phyloP scores from a whole-genome alignment of 2,888 invertebrate species.

The Macaria liturata region DNA sequence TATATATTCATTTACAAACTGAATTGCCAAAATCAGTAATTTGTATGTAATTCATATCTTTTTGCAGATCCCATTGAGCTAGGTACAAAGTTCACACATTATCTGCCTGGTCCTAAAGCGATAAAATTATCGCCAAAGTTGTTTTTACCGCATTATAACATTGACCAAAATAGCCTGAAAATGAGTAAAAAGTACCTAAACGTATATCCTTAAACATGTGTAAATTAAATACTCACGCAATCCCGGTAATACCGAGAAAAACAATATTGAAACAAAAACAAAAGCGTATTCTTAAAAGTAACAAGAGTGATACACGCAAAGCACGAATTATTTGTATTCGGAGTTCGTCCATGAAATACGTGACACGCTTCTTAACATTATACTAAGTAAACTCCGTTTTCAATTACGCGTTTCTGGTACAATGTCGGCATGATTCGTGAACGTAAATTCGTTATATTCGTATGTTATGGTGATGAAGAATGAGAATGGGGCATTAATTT shows the following conservation, averaged over 20 bases:
- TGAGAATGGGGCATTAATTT: constrained; percentile 57
- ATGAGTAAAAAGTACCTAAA: too few relatives aligned
- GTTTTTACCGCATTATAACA: too few relatives aligned
- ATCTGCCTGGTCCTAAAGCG: too few relatives aligned
- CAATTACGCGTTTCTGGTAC: constrained; percentile 62
- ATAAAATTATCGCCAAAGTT: too few relatives aligned
- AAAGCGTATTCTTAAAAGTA: constrained; percentile 34
- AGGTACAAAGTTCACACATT: too few relatives aligned
- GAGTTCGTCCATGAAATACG: constrained; percentile 63
- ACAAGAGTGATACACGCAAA: constrained; percentile 59
- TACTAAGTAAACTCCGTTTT: constrained; percentile 70
- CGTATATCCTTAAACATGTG: too few relatives aligned
- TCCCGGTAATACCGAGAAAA: neutral
- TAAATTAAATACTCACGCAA: too few relatives aligned
- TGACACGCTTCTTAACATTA: constrained; percentile 64
- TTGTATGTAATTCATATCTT: too few relatives aligned
- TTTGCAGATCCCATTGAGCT: too few relatives aligned
- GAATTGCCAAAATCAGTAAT: too few relatives aligned
- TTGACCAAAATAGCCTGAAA: too few relatives aligned
- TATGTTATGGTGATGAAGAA: constrained; percentile 44
- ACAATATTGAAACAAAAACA: constrained; percentile 26
- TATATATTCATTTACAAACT: too few relatives aligned
- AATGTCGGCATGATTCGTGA: constrained; percentile 48
- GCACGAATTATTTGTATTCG: constrained; percentile 67
- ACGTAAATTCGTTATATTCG: constrained; percentile 44